Conservation (phyloP, 2,888 invertebrate species). For the Penaeus monodon region DNA sequence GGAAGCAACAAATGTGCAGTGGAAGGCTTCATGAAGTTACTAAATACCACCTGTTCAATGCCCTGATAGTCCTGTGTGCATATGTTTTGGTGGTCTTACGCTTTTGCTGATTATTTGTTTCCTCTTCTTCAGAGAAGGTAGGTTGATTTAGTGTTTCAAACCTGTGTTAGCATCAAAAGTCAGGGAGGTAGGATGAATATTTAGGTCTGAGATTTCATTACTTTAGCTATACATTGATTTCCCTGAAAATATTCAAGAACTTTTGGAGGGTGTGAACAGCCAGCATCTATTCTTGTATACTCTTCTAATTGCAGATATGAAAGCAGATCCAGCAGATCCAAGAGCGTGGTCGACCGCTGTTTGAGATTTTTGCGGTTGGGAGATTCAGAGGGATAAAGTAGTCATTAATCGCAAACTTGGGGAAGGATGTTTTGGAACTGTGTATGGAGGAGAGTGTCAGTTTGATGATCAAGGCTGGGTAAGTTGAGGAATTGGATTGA, state of each 20-base stretch:
- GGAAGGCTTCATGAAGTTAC: conserved; percentile 77
- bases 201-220: no score
- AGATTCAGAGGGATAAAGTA: conserved; percentile 85
- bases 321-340: conserved; percentile 58
- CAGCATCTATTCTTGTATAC: not conserved
- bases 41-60: conserved; percentile 81
- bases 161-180: no score
- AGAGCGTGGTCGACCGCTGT: conserved; percentile 66
- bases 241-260: not conserved
- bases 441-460: conserved; percentile 84
- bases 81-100: conserved; percentile 74
- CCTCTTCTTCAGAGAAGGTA: conserved; percentile 72
- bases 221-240: no score
- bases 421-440: conserved; percentile 94
- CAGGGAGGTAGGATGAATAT: no score
- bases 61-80: conserved; percentile 76
- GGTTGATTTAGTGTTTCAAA: no score
- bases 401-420: conserved; percentile 88
- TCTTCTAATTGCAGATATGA: conserved; percentile 47
- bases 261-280: not conserved
- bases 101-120: conserved; percentile 75
- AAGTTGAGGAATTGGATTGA: conserved; percentile 55
- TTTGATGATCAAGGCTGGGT: conserved; percentile 76
- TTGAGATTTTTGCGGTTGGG: conserved; percentile 80
- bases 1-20: conserved; percentile 79